Evolutionary conservation across 2,888 invertebrate species (phyloP).

Genomic region (Chloroclystis v-ata): DNA sequence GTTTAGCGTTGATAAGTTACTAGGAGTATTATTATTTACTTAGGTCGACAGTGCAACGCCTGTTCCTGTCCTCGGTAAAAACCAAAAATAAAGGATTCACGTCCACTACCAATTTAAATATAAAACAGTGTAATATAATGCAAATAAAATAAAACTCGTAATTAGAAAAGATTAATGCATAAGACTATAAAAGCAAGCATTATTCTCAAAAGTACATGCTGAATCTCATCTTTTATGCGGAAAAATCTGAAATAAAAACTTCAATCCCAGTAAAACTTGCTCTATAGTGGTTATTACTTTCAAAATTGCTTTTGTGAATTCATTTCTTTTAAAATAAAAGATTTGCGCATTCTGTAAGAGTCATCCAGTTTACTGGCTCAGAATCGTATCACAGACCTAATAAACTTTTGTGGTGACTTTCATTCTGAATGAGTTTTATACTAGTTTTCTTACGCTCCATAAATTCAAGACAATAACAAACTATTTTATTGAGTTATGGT

Average conservation of each 20-base stretch:
- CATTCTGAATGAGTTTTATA: conserved; percentile 20
- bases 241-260: neutral
- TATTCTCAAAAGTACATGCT: no score
- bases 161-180: no score
- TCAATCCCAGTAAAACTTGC: neutral
- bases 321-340: neutral
- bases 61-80: no score
- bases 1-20: no score
- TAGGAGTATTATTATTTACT: no score
- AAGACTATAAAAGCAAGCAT: no score
- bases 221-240: neutral
- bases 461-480: conserved; percentile 27
- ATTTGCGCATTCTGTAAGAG: neutral
- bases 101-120: no score
- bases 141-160: no score
- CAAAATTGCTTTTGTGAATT: no score
- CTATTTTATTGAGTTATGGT: conserved; percentile 24
- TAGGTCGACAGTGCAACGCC: no score
- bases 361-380: conserved; percentile 5
- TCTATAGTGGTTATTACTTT: neutral
- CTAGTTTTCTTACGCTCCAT: conserved; percentile 17
- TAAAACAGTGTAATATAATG: no score
- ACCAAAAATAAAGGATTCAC: no score
- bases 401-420: conserved; percentile 21
- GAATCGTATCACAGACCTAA: conserved; percentile 6